A percentile compares a stretch with the other conserved stretches of the same genome.
Conservation (phyloP, 1,140 invertebrate species). For the Trypoxylus dichotomus region DNA sequence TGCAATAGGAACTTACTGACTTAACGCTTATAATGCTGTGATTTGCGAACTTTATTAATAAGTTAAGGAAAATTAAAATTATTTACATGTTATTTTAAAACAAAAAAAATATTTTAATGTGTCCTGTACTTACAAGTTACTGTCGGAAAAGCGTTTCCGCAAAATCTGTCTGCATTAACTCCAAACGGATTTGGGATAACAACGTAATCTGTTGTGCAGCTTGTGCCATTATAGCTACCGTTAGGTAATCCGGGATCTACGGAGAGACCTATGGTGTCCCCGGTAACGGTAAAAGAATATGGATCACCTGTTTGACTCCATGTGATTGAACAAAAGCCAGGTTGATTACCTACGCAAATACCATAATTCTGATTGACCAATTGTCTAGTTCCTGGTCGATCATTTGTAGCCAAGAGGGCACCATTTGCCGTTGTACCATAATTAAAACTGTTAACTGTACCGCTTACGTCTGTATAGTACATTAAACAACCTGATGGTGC, state of each 20-base stretch:
- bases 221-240: constrained; percentile 57
- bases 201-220: constrained; percentile 72
- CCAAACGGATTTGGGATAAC: constrained; percentile 62
- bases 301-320: constrained; percentile 60
- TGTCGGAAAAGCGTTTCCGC: constrained; percentile 68
- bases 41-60: too few species aligned
- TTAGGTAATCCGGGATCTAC: constrained; percentile 61
- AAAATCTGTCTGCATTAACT: constrained; percentile 67
- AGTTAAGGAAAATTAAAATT: too few species aligned
- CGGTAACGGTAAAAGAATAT: constrained; percentile 69
- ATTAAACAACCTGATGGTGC: constrained; percentile 80
- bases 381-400: constrained; percentile 65
- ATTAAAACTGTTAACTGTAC: constrained; percentile 76
- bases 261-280: constrained; percentile 53
- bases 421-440: constrained; percentile 59
- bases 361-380: constrained; percentile 76
- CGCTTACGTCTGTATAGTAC: constrained; percentile 68
- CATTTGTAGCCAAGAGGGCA: constrained; percentile 41
- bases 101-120: too few species aligned
- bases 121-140: constrained; percentile 62
- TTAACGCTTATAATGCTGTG: too few species aligned
- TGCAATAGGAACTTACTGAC: too few species aligned
- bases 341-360: constrained; percentile 67
- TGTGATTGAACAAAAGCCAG: constrained; percentile 69
- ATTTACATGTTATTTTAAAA: too few species aligned